phyloP scores from a whole-genome alignment of 2,113 vertebrate species.

The Thunnus thynnus region DNA sequence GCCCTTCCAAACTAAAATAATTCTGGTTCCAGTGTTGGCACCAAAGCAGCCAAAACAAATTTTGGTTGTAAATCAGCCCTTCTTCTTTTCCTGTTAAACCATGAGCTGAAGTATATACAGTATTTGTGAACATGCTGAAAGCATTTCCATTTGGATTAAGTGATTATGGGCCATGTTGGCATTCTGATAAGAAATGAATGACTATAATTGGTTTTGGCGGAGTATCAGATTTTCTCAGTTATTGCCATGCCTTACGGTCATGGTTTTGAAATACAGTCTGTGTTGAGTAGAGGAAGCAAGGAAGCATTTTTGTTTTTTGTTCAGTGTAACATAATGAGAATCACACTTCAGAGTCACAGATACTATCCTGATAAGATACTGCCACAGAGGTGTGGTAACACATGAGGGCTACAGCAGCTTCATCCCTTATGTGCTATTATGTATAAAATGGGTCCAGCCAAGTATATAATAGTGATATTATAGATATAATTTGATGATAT shows the following conservation, averaged over 20 bases:
- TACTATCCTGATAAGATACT: not conserved
- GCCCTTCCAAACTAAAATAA: not conserved
- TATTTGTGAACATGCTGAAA: not conserved
- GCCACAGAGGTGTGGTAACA: not conserved
- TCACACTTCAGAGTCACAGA: not conserved
- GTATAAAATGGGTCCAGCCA: not conserved
- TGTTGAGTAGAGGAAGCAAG: not conserved
- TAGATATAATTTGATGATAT: not conserved
- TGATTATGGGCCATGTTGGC: not conserved
- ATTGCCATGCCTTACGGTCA: not conserved
- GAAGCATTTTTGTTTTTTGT: not conserved
- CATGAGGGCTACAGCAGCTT: not conserved
- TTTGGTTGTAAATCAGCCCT: conserved; percentile 2
- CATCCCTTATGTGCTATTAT: not conserved
- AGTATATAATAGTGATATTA: not conserved
- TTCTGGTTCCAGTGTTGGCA: not conserved
- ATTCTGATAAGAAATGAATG: not conserved
- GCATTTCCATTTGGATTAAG: not conserved
- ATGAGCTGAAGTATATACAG: not conserved
- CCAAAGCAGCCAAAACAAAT: not conserved
- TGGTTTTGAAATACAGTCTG: not conserved
- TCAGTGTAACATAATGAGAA: not conserved
- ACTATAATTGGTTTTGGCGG: not conserved
- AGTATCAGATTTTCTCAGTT: not conserved
- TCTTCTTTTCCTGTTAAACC: not conserved